These are phyloP conservation scores for Acronicta alni DNA, from an alignment of 2,888 invertebrate genomes.

Conservation along the genomic window DNA sequence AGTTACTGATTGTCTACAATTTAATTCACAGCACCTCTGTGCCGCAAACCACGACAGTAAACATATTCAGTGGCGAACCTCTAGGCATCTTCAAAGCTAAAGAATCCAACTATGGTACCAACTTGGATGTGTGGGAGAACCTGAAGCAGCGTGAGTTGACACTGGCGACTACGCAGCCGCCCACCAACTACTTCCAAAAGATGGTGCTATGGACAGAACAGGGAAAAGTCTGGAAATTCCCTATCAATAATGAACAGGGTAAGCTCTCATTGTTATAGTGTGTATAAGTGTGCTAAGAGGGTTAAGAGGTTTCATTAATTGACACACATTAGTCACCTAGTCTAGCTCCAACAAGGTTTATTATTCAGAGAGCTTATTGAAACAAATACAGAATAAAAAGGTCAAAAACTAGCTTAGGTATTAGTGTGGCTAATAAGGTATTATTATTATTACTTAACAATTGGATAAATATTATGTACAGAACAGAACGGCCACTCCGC, in stretches of 20 bases:
- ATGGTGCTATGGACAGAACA: constrained; percentile 98
- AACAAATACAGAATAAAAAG: too few relatives aligned
- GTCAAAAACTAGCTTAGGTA: too few relatives aligned
- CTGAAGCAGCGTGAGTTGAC: constrained; percentile 91
- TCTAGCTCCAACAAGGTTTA: too few relatives aligned
- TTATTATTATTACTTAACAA: too few relatives aligned
- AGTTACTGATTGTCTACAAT: too few relatives aligned
- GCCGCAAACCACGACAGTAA: constrained; percentile 79
- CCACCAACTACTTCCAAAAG: constrained; percentile 97
- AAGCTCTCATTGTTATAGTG: constrained; percentile 26
- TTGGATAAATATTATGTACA: too few relatives aligned
- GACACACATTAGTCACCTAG: too few relatives aligned
- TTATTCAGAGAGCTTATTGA: too few relatives aligned
- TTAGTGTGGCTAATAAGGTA: too few relatives aligned
- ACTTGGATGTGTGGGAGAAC: constrained; percentile 91
- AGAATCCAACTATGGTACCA: constrained; percentile 75
- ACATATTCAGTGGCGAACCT: constrained; percentile 90
- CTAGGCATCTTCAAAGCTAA: constrained; percentile 91
- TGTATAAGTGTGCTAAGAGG: too few relatives aligned
- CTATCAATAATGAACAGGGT: constrained; percentile 99
- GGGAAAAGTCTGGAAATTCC: constrained; percentile 98
- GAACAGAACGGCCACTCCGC: too few relatives aligned
- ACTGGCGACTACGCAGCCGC: constrained; percentile 92
- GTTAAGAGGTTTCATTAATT: too few relatives aligned
- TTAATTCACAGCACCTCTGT: constrained; percentile 23